Base-by-base conservation (phyloP, 2,888 invertebrate genomes). In the Drosophila recens region DNA sequence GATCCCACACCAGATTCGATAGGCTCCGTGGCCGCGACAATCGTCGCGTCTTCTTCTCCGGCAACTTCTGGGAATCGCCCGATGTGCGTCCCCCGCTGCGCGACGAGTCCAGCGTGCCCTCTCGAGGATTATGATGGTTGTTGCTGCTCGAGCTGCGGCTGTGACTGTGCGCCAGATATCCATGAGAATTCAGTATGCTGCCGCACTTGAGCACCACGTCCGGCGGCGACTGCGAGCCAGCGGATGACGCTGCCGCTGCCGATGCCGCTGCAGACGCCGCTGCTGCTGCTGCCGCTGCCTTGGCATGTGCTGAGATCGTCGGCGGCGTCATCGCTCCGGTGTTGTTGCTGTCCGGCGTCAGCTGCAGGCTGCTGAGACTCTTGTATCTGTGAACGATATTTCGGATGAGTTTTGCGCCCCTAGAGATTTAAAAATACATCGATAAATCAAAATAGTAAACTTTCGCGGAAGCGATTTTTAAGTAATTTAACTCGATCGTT, bases 31-130 rank as follows among this genome's bases (percentile, higher is more conserved):
- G 97, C 90, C 97, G 94, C 86, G 96, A 96, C 69, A 97, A 92
- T 89, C 96, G 96, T 82, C 97, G 94, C 58, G 96, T 96, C 90
- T 96, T 94, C 91, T 97, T 97, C 90, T 97, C 97, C 61, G 97
- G 97, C 89, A 97, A 94, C 91, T 97, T 97, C 69, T 91, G 91
- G 4, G 97, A 97, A 92, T 97, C 97, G 2, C 97, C 97, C 11
- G 97, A 97, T 5, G 96, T 97, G 61, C 97, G 94, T 1, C 97
- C 97, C 38, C 97, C 97, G 30, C 97, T 97, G 93, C 97, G 96
- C 91, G 97, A 97, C 40, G 97, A 97, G 90, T 97, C 97, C 76
- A 97, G 93, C n/a, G 97, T 97, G 0, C 97, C 97, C 90, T 96
- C 96, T 42, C 96, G 93, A 59, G 92, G 91, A 82, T 91, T 91